phyloP scores from a whole-genome alignment of 2,797 vertebrate genomes.

The Pangasius sanitwongsei region DNA sequence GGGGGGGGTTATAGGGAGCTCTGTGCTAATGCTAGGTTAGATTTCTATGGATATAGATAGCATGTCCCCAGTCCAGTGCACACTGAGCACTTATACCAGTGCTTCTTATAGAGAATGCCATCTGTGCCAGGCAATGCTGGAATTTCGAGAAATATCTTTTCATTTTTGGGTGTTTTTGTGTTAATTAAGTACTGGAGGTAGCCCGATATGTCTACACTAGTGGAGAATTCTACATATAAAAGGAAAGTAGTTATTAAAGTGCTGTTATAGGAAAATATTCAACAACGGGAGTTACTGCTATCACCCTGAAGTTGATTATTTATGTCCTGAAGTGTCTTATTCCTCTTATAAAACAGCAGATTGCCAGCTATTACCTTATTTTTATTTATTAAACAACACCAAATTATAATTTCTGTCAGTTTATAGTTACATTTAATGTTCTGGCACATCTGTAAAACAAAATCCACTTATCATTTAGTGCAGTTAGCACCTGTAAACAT shows the following conservation, averaged over 20 bases:
- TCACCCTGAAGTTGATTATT: neutral
- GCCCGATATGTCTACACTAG: neutral
- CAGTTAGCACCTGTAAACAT: neutral
- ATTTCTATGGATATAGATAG: neutral
- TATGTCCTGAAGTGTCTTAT: neutral
- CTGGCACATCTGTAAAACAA: neutral
- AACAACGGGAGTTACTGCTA: neutral
- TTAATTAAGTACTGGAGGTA: neutral
- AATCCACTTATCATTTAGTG: neutral
- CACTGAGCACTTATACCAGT: neutral
- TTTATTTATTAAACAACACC: neutral
- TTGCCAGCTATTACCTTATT: neutral
- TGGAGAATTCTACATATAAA: too few relatives aligned
- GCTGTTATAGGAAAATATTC: neutral
- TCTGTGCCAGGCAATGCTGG: neutral
- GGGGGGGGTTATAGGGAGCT: slow-evolving; percentile 23
- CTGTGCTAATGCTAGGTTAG: slow-evolving; percentile 5
- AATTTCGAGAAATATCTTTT: neutral
- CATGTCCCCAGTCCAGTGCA: neutral
- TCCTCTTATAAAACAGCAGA: neutral
- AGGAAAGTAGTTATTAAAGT: neutral
- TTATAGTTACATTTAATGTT: neutral
- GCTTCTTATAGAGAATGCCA: neutral
- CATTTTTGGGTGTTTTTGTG: neutral
- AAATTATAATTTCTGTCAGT: neutral